A percentile compares a stretch with the other conserved stretches of the same genome.
Evolutionary conservation across 1,140 invertebrate genomes (phyloP).

Genomic region (Drosophila sproati): DNA sequence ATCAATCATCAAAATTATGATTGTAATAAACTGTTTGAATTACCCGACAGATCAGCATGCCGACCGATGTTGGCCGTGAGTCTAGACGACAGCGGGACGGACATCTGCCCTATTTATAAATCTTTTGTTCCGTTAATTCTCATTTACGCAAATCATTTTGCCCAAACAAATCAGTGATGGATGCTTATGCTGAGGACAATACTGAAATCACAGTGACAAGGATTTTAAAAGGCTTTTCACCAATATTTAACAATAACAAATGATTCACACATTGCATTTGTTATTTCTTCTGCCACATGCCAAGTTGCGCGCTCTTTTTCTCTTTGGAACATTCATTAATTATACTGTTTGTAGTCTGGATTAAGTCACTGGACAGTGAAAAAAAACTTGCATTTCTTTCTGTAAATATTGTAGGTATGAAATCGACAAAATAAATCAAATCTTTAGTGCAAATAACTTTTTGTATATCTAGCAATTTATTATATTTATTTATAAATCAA

Average conservation of each 20-base stretch:
- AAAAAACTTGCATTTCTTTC: too few species aligned
- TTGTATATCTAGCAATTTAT: too few species aligned
- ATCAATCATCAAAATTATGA: slow-evolving; percentile 54
- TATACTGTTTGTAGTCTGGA: slow-evolving; percentile 31
- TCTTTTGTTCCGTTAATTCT: slow-evolving; percentile 1
- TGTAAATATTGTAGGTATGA: too few species aligned
- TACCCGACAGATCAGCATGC: slow-evolving; percentile 8
- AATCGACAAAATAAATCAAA: too few species aligned
- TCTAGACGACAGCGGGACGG: background rate
- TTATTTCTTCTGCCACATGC: slow-evolving; percentile 25
- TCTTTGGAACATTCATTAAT: slow-evolving; percentile 47
- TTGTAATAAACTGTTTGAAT: slow-evolving; percentile 32
- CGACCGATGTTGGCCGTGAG: slow-evolving; percentile 17
- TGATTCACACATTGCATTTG: slow-evolving; percentile 42
- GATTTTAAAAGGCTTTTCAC: slow-evolving; percentile 28
- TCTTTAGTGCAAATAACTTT: too few species aligned
- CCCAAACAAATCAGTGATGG: slow-evolving; percentile 22
- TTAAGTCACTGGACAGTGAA: too few species aligned
- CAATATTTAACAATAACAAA: slow-evolving; percentile 57
- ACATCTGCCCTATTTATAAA: slow-evolving; percentile 18
- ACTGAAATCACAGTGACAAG: slow-evolving; percentile 29
- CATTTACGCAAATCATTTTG: slow-evolving; percentile 1
- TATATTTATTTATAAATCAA: too few species aligned
- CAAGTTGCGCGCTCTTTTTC: slow-evolving; percentile 7
- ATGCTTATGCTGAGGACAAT: slow-evolving; percentile 28